Base-by-base conservation (phyloP, 2,888 invertebrate species). In the Cabera pusaria region DNA sequence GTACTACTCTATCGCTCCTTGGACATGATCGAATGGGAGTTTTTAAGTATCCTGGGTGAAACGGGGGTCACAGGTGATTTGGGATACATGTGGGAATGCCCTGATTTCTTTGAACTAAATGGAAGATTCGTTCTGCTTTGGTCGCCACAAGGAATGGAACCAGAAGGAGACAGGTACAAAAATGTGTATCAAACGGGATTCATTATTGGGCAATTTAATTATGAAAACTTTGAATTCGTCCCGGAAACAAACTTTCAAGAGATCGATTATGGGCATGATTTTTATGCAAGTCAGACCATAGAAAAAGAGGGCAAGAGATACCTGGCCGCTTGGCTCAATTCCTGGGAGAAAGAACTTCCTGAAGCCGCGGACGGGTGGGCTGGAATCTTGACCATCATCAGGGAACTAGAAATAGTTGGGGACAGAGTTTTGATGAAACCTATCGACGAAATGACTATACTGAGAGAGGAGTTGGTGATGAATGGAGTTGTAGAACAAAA, bases 71-170 rank as follows among this genome's bases (percentile, higher is more conserved):
- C 72, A 1, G 79, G 76, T 6, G 67, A 70, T 6, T 47, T 77
- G 52, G 83, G 83, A 0, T 87, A 82, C 33, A 88, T 90, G 86
- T 90, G 88, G 86, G 90, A 90, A 49, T 90, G 90, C 44, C 90
- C 90, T 0, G 90, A 90, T 45, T 83, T 90, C 38, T 90, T 90
- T 14, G 79, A 88, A 44, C 53, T 90, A 2, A 66, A 77, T 16
- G 84, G 84, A 7, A 90, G 76, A 40, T 72, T 73, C 33, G 58
- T 90, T 0, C 51, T 90, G 3, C 59, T 90, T 1, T 70, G 88
- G 62, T 90, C 87, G 1, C 84, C 88, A 0, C 87, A 88, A 59
- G 87, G 88, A 2, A 51, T 89, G 25, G 53, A 63, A 11, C 66
- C 78, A 1, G 49, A 72, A 50, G 89, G 85, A 1, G 84, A 89